Base-by-base conservation (phyloP, 23 tunicate species). In the Oikopleura dioica region DNA sequence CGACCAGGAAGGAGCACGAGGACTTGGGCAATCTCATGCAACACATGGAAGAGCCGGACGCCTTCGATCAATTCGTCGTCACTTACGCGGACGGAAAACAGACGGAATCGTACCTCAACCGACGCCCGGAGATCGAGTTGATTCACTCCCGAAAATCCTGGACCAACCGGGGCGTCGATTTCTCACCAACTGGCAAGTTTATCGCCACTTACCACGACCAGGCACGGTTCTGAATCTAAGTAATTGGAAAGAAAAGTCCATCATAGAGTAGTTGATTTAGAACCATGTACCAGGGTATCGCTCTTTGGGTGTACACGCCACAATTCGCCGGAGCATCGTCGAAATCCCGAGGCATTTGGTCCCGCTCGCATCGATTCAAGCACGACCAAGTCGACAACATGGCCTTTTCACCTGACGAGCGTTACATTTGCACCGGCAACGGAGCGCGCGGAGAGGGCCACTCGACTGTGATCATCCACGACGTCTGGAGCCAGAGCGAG, bases 51-150 rank as follows among this genome's bases (percentile, higher is more conserved):
- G 92, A 91, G 21, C 87, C 85, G 58, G 84, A 91, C 67, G 80
- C 87, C 78, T 81, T 76, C 68, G 91, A 91, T 68, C 97, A 91
- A 81, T 91, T 91, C 67, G 81, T 86, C 69, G 80, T 86, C 9
- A 91, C 82, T n/a, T 89, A 89, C 38, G 97, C 81, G 36, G 85
- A 86, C 24, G 94, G 88, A 9, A 81, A 80, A 31, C 85, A 80
- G 67, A 91, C 97, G 23, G 84, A 84, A 0, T 82, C 85, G 35
- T 79, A 59, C 78, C 84, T 85, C 68, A 91, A 91, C 68, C 80
- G 82, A 37, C 80, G 79, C 0, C 50, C 84, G 5, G 97, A 82
- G 76, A 21, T 44, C 16, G 55, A 44, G 55, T 44, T 9, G 9
- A 44, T 44, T 44, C 21, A 9, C 55, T 9, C 9, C 9, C 55